Base-by-base conservation (phyloP, 2,113 vertebrate genomes). In the Microtus oregoni region DNA sequence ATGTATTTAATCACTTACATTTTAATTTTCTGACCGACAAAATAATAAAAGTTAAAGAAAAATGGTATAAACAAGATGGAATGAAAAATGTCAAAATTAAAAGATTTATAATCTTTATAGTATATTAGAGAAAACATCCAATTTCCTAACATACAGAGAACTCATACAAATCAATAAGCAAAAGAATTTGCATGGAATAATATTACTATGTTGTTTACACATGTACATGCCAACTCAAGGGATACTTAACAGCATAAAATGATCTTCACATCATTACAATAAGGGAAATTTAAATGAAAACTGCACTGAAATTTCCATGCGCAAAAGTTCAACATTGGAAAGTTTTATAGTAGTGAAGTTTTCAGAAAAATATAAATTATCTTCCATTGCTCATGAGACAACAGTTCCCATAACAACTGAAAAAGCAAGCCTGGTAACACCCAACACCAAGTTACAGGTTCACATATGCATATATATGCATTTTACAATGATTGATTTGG, bases 141-240 rank as follows among this genome's bases (percentile, higher is more conserved):
- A 47, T 76, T 67, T 87, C 41, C 19, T 91, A 93, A 94, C 90
- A 93, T 63, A 81, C 38, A 94, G 90, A 86, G 38, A 87, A 94
- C 20, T 67, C 15, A 93, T 24, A 82, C 4, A 70, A 70, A 91
- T 67, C 44, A 96, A 32, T 78, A 90, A 73, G 24, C 68, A 93
- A 94, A 95, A 75, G 4, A 72, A 0, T 7, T 87, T 91, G 5
- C 75, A 85, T 72, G 77, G 44, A 91, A 58, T 75, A 89, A 7
- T 50, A 67, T 70, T 7, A 86, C 8, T 0, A 68, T 83, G 50
- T 19, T 73, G 17, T 63, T 78, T 28, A 28, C 20, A n/a, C 9
- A 32, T 30, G 55, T 58, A 77, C 7, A 28, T 6, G 24, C 0
- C 61, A 67, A 75, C 24, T 52, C 47, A 82, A 94, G 67, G 32